A percentile compares a stretch with the other conserved stretches of the same genome.
Evolutionary conservation across 2,113 vertebrate species (phyloP).

Genomic region (Dromiciops gliroides): DNA sequence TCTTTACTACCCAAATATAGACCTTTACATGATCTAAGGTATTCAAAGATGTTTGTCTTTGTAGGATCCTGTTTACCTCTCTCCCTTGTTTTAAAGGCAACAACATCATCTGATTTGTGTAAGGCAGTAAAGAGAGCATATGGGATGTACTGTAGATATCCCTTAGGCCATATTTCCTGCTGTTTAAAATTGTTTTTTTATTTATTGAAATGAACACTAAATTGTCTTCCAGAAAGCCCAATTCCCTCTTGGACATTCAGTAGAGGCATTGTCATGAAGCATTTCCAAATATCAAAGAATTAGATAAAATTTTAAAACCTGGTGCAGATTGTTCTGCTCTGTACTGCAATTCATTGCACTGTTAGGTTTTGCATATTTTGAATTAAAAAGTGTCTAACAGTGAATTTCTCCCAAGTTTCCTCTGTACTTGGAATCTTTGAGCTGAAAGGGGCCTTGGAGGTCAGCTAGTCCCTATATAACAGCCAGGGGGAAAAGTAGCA

Average conservation of each 20-base stretch:
- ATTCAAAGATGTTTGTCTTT: conserved; percentile 5
- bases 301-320: neutral
- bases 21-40: neutral
- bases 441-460: neutral
- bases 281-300: neutral
- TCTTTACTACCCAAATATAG: neutral
- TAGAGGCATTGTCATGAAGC: neutral
- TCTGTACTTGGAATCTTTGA: neutral
- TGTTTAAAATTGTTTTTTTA: conserved; percentile 18
- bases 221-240: neutral
- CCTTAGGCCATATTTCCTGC: neutral
- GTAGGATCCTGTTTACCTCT: neutral
- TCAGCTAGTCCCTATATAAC: neutral
- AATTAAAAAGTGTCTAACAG: neutral
- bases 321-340: neutral
- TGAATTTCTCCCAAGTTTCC: neutral
- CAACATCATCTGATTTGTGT: neutral
- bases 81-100: neutral
- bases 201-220: neutral
- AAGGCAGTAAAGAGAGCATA: conserved; percentile 8
- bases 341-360: neutral
- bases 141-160: neutral
- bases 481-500: neutral
- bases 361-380: neutral
- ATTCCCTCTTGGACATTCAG: neutral